phyloP scores from a whole-genome alignment of 2,797 vertebrate genomes.

The Pangasius sanitwongsei region DNA sequence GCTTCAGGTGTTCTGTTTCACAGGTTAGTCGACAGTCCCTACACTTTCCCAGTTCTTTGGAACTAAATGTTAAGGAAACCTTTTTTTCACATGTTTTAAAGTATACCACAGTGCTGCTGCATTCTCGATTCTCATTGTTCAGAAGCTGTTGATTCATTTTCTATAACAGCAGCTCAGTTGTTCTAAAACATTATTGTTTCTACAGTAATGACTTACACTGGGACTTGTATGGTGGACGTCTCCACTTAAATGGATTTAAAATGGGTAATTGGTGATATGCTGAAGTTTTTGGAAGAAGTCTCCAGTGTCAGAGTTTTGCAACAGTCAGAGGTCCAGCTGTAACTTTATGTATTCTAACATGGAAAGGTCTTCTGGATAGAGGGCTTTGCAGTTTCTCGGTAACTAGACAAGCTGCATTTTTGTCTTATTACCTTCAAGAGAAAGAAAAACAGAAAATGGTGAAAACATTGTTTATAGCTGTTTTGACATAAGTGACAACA shows the following conservation, averaged over 20 bases:
- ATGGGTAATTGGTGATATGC: neutral
- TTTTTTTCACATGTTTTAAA: neutral
- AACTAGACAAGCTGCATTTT: neutral
- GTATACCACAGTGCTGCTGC: neutral
- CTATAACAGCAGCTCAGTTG: neutral
- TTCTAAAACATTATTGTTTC: neutral
- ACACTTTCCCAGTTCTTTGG: neutral
- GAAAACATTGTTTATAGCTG: neutral
- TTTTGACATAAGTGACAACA: neutral
- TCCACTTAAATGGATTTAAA: neutral
- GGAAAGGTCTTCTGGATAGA: neutral
- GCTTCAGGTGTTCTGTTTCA: slow-evolving; percentile 32
- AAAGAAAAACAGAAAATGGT: neutral
- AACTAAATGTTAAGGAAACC: neutral
- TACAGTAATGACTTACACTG: neutral
- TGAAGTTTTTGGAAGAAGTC: neutral
- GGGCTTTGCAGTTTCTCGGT: neutral
- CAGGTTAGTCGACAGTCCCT: slow-evolving; percentile 8
- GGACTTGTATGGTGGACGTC: neutral
- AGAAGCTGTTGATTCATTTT: neutral
- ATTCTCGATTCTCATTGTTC: neutral
- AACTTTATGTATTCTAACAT: neutral
- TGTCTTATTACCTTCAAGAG: neutral
- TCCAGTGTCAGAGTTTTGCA: neutral
- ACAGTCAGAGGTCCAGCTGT: neutral